Percentiles rank a stretch among this genome's conserved stretches.
Evolutionary conservation across 1,140 invertebrate genomes (phyloP).

Genomic region (Bombus breviceps): DNA sequence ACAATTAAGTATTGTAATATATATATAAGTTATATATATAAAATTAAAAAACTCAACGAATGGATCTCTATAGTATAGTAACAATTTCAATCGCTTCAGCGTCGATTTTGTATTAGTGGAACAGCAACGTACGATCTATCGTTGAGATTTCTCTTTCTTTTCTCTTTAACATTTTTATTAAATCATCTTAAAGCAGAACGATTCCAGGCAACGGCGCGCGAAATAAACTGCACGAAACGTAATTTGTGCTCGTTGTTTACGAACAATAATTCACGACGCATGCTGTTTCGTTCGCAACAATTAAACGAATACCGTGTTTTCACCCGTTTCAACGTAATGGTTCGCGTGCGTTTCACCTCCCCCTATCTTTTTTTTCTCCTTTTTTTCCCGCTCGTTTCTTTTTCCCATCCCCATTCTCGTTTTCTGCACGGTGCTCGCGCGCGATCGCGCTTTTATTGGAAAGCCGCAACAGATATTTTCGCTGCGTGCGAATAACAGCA

Average conservation of each 20-base stretch:
- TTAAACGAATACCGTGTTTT: slow-evolving; percentile 18
- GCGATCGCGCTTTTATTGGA: slow-evolving; percentile 21
- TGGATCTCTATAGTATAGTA: neutral
- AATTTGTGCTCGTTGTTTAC: slow-evolving; percentile 10
- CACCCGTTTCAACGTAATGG: neutral
- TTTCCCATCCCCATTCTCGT: neutral
- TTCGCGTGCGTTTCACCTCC: neutral
- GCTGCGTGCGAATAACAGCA: slow-evolving; percentile 45
- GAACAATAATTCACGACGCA: slow-evolving; percentile 24
- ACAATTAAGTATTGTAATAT: no score
- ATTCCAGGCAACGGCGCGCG: neutral
- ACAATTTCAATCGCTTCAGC: neutral
- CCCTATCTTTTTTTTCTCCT: neutral
- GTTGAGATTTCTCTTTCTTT: neutral
- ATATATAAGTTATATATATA: no score
- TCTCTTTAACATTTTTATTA: neutral
- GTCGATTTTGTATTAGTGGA: neutral
- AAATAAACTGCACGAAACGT: slow-evolving; percentile 10
- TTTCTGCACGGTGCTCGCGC: neutral
- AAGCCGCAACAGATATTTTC: slow-evolving; percentile 43
- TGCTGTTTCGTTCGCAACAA: slow-evolving; percentile 16
- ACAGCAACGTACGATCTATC: neutral
- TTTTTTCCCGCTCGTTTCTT: neutral
- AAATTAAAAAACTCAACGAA: no score
- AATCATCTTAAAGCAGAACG: neutral